Evolutionary conservation across 2,888 invertebrate species (phyloP).

Genomic region (Ferrisia virgata): DNA sequence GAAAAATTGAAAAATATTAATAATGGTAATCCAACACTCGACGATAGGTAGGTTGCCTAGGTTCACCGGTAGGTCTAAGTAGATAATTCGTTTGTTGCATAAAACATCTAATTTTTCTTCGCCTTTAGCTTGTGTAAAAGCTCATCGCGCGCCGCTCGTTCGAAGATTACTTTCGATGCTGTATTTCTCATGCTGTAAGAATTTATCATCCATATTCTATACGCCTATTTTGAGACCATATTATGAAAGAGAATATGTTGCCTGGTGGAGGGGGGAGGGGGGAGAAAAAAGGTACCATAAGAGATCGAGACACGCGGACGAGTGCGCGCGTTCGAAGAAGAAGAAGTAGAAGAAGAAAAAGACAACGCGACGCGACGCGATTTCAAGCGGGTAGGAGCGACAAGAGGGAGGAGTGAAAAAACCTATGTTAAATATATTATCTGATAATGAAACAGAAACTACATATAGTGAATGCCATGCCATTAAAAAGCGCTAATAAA

Average conservation of each 20-base stretch:
- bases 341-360: too few relatives aligned
- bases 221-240: neutral
- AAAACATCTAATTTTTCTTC: too few relatives aligned
- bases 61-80: too few relatives aligned
- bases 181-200: neutral
- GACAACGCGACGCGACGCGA: neutral
- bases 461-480: conserved; percentile 38
- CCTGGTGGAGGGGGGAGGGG: neutral
- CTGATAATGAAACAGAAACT: conserved; percentile 40
- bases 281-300: neutral
- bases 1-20: too few relatives aligned
- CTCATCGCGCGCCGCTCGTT: too few relatives aligned
- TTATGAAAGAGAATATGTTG: neutral
- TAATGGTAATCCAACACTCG: too few relatives aligned
- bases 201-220: neutral
- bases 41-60: too few relatives aligned
- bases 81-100: too few relatives aligned
- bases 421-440: conserved; percentile 38
- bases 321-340: neutral
- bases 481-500: conserved; percentile 43
- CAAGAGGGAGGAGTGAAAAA: conserved; percentile 2
- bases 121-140: too few relatives aligned
- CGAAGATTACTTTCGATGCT: neutral
- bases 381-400: neutral
- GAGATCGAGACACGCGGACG: neutral